Percentiles rank a stretch among this genome's conserved stretches.
Conservation (phyloP, 2,113 vertebrate species). For the Lycaon pictus region DNA sequence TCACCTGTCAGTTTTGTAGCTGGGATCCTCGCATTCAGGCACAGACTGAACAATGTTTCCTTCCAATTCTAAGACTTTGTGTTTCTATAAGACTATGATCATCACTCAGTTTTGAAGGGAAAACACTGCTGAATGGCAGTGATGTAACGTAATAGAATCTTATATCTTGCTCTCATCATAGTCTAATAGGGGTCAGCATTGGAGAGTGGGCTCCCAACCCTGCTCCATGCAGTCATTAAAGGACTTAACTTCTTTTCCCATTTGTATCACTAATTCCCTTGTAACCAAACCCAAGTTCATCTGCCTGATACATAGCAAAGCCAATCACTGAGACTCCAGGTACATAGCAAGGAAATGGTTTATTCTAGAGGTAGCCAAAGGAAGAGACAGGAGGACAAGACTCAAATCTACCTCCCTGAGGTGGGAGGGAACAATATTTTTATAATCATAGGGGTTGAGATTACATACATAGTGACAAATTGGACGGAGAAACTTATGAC, state of each 20-base stretch:
- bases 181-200: background rate
- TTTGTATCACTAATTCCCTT: background rate
- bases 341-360: background rate
- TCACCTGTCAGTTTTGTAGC: constrained; percentile 22
- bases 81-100: background rate
- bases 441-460: background rate
- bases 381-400: background rate
- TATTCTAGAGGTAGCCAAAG: background rate
- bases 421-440: background rate
- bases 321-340: background rate
- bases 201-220: background rate
- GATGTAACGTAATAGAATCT: background rate
- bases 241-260: background rate
- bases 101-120: constrained; percentile 34
- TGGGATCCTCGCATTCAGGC: background rate
- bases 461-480: background rate
- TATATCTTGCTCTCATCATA: background rate
- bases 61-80: constrained; percentile 4
- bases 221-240: background rate
- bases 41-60: background rate
- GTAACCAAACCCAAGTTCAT: background rate
- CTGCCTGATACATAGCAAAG: background rate
- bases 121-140: background rate
- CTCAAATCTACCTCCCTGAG: background rate
- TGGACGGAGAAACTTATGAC: background rate